Conservation (phyloP, 2,113 vertebrate species). For the Epinephelus cyanopodus region DNA sequence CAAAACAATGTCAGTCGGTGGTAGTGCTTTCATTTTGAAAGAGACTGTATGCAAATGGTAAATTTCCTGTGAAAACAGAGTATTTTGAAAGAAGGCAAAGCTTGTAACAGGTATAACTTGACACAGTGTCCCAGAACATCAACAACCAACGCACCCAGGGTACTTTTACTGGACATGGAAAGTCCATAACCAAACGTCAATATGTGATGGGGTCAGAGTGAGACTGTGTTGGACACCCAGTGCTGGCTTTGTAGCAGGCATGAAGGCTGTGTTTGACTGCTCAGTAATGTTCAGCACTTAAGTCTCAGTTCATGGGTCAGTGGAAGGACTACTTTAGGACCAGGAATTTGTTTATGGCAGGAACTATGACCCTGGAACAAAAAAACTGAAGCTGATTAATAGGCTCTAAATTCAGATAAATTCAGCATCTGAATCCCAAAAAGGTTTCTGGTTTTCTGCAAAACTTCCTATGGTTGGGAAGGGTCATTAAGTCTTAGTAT, state of each 20-base stretch:
- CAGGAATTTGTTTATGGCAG: background rate
- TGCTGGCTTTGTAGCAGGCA: background rate
- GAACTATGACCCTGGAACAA: background rate
- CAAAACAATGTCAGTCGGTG: too few relatives aligned
- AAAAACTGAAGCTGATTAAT: background rate
- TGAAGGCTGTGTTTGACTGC: background rate
- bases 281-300: background rate
- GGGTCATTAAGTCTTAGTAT: background rate
- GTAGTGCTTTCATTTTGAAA: too few relatives aligned
- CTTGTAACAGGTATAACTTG: too few relatives aligned
- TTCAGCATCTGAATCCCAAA: background rate
- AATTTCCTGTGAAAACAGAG: too few relatives aligned
- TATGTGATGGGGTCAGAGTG: too few relatives aligned
- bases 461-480: background rate
- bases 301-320: background rate
- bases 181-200: too few relatives aligned
- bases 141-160: too few relatives aligned
- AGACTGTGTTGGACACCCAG: background rate
- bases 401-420: constrained; percentile 21
- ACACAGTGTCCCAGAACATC: too few relatives aligned
- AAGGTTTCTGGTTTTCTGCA: background rate
- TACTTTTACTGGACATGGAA: too few relatives aligned
- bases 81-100: too few relatives aligned
- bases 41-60: too few relatives aligned
- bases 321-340: background rate